Evolutionary conservation across 2,797 vertebrate species (phyloP).

Genomic region (Eulemur coronatus): DNA sequence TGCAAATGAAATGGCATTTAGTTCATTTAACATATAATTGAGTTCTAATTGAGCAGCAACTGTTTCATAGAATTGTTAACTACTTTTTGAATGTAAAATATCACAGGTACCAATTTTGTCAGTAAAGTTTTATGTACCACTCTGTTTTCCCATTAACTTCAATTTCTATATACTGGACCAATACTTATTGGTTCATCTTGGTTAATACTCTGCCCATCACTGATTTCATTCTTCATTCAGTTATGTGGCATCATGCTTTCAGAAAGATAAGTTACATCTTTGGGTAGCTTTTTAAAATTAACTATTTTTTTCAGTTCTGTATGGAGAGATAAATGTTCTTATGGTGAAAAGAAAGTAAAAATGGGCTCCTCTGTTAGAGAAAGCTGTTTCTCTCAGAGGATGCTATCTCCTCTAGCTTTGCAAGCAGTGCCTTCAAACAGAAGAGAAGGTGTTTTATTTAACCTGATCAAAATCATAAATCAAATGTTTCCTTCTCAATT

Average conservation of each 20-base stretch:
- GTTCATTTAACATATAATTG: slow-evolving; percentile 77
- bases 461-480: background rate
- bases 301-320: background rate
- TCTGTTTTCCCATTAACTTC: background rate
- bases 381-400: background rate
- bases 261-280: background rate
- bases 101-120: slow-evolving; percentile 30
- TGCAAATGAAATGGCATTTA: slow-evolving; percentile 79
- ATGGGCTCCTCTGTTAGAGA: background rate
- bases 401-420: background rate
- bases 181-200: background rate
- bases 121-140: slow-evolving; percentile 45
- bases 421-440: background rate
- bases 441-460: background rate
- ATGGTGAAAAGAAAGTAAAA: background rate
- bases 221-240: background rate
- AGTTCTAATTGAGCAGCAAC: slow-evolving; percentile 80
- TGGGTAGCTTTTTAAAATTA: background rate
- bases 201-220: background rate
- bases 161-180: background rate
- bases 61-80: slow-evolving; percentile 77
- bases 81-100: slow-evolving; percentile 61
- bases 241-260: background rate
- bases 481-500: background rate
- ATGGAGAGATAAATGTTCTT: background rate